Evolutionary conservation across 2,888 invertebrate species (phyloP).

Genomic region (Rhyacophila evoluta): DNA sequence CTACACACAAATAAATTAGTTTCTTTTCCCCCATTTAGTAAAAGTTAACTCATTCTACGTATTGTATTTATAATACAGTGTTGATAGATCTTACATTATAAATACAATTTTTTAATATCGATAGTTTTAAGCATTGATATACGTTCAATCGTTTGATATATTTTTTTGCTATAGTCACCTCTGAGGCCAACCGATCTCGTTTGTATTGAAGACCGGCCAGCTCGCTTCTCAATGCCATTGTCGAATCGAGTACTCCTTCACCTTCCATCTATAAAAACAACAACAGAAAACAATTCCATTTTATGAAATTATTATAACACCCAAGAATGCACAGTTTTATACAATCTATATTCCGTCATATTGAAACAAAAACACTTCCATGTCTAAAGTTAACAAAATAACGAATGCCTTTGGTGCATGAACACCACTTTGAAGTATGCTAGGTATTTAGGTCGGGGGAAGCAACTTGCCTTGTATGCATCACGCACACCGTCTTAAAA

Average conservation of each 20-base stretch:
- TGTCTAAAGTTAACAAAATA: constrained; percentile 16
- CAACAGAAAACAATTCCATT: background rate
- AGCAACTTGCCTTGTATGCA: background rate
- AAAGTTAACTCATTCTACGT: too few species aligned
- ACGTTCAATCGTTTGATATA: too few species aligned
- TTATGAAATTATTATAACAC: background rate
- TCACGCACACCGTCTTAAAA: constrained; percentile 40
- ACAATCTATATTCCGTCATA: background rate
- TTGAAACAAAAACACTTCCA: background rate
- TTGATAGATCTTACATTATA: too few species aligned
- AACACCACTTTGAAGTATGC: background rate
- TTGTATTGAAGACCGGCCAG: constrained; percentile 87
- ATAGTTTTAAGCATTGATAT: too few species aligned
- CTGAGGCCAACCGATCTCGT: constrained; percentile 81
- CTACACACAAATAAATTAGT: too few species aligned
- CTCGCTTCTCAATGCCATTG: constrained; percentile 84
- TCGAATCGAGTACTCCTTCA: constrained; percentile 73
- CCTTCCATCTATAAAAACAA: constrained; percentile 68
- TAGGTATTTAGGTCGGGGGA: constrained; percentile 31
- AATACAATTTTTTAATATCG: too few species aligned
- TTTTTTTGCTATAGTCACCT: constrained; percentile 67
- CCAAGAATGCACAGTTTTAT: background rate
- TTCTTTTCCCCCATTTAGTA: too few species aligned
- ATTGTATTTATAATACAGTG: too few species aligned
- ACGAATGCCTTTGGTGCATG: constrained; percentile 17